phyloP scores from a whole-genome alignment of 1,140 invertebrate species.

The Amyelois transitella region DNA sequence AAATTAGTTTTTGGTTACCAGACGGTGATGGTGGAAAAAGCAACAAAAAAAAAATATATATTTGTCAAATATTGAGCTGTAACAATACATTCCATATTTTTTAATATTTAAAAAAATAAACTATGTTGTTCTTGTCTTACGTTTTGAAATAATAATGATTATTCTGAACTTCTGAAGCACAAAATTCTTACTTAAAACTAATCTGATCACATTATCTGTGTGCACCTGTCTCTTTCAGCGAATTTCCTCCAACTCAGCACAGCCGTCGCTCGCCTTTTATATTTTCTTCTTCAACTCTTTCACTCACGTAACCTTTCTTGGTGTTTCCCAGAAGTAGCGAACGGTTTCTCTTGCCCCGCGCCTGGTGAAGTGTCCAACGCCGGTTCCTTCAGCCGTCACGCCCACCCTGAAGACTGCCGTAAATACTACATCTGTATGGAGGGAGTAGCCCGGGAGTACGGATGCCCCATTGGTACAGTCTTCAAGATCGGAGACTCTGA shows the following conservation, averaged over 20 bases:
- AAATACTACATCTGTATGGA: constrained; percentile 96
- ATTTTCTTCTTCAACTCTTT: constrained; percentile 30
- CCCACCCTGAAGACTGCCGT: constrained; percentile 95
- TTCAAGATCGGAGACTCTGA: constrained; percentile 95
- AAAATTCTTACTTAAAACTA: neutral
- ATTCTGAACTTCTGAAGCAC: neutral
- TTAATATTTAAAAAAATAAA: no score
- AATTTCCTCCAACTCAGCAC: constrained; percentile 19
- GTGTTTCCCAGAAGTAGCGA: constrained; percentile 85
- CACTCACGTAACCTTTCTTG: constrained; percentile 37
- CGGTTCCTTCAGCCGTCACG: constrained; percentile 94
- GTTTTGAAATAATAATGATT: no score
- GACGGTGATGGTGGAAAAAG: no score
- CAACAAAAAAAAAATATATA: no score
- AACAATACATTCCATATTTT: no score
- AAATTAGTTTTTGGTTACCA: no score
- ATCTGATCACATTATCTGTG: neutral
- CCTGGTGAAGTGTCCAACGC: constrained; percentile 85
- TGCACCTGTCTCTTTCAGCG: constrained; percentile 13
- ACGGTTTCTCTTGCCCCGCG: constrained; percentile 91
- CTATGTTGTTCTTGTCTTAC: no score
- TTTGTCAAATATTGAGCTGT: no score
- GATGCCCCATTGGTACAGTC: constrained; percentile 95
- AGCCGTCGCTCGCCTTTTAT: constrained; percentile 23
- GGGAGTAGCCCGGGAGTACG: constrained; percentile 92